Percentiles rank a stretch among this genome's conserved stretches.
Evolutionary conservation across 2,113 vertebrate species (phyloP).

Genomic region (Arvicanthis niloticus): DNA sequence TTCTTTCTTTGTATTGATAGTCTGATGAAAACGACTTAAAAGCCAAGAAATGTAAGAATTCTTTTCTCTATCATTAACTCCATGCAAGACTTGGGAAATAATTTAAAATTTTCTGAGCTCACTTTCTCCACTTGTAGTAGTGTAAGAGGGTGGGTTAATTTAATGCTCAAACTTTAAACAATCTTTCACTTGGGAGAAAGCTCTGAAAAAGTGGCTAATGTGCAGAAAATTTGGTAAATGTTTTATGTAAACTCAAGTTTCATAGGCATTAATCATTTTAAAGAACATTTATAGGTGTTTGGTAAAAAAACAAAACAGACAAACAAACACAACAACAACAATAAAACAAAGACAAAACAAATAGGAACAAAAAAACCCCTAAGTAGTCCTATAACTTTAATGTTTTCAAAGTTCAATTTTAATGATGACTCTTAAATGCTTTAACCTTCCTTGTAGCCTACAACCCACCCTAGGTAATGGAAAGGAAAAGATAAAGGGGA

Average conservation of each 20-base stretch:
- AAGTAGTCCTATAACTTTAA: too few relatives aligned
- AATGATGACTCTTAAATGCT: too few relatives aligned
- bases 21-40: constrained; percentile 65
- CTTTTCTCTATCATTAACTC: background rate
- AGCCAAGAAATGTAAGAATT: constrained; percentile 69
- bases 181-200: background rate
- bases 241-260: constrained; percentile 10
- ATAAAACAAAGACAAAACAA: too few relatives aligned
- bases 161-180: background rate
- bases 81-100: background rate
- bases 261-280: background rate
- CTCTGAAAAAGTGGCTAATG: background rate
- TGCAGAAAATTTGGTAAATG: constrained; percentile 26
- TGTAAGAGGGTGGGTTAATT: background rate
- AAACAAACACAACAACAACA: too few relatives aligned
- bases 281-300: constrained; percentile 33
- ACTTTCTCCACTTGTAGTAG: constrained; percentile 30
- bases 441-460: too few relatives aligned
- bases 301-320: background rate
- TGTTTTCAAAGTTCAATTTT: too few relatives aligned
- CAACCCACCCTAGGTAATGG: too few relatives aligned
- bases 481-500: too few relatives aligned
- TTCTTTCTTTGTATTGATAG: constrained; percentile 45
- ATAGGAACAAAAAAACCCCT: too few relatives aligned
- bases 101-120: constrained; percentile 11